Conservation (phyloP, 2,797 vertebrate genomes). For the Tympanoctomys barrerae region DNA sequence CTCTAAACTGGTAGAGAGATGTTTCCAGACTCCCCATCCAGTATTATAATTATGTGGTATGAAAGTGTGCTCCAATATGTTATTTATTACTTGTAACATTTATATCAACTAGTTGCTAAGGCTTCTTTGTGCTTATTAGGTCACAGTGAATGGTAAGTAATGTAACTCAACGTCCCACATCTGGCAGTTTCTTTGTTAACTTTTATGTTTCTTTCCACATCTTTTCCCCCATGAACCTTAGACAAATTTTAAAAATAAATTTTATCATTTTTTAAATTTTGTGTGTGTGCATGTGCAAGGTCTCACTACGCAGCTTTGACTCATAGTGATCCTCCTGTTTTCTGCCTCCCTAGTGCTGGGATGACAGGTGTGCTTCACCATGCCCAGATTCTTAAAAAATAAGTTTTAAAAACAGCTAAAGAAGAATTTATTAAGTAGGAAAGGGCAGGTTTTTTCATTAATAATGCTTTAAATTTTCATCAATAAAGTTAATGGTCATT, state of each 20-base stretch:
- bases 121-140: neutral
- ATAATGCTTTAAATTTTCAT: neutral
- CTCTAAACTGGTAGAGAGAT: neutral
- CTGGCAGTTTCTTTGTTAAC: neutral
- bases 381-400: neutral
- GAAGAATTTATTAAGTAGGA: neutral
- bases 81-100: constrained; percentile 8
- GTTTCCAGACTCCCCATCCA: neutral
- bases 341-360: too few relatives aligned
- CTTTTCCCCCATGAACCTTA: neutral
- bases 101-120: neutral
- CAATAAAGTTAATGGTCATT: neutral
- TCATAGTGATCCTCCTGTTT: too few relatives aligned
- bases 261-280: neutral
- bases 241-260: neutral
- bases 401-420: constrained; percentile 5
- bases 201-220: neutral
- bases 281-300: too few relatives aligned
- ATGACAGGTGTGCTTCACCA: too few relatives aligned
- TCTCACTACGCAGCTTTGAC: too few relatives aligned
- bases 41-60: neutral
- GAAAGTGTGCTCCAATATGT: constrained; percentile 3
- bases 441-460: constrained; percentile 12
- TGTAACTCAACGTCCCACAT: neutral
- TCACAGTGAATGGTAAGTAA: neutral